Evolutionary conservation across 2,888 invertebrate species (phyloP), one percentile per base, ranked within the genome.

Genomic region (Frankliniella fusca): DNA sequence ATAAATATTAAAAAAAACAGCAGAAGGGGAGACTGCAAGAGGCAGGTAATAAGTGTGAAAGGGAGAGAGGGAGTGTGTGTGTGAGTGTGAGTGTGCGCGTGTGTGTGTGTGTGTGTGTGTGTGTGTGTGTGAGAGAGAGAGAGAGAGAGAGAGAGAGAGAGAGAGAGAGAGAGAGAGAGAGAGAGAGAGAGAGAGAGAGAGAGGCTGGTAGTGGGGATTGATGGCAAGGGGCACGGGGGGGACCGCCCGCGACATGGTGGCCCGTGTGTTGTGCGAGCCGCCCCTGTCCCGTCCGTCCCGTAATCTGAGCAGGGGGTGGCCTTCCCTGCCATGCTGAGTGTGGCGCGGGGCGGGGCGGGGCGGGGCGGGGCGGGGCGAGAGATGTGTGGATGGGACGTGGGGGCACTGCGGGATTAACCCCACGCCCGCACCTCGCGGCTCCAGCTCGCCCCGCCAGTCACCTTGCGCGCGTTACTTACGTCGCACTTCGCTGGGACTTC

Each of bases 371-470:
- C 18, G 54, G 54, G 15, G 54, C 54, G 70, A 70, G 70, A 70
- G 70, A 70, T 20, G 23, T 20, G 23, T 20, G 23, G 70, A 70
- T 11, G 70, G 11, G 70, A 70, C 70, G 70, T 76, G 70, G 23
- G 70, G 70, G 70, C 20, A 70, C 70, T 76, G 27, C 70, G 70
- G 27, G 70, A 76, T 27, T 76, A 76, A 76, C 70, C n/a, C 61
- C 18, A 18, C 18, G 61, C 61, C 61, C 0, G 1, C 7, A 7
- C 61, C 61, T 1, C 61, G 18, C 54, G 15, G 18, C n/a, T n/a
- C n/a, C n/a, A n/a, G n/a, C n/a, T n/a, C n/a, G 18, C 54, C 54
- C 12, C 54, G 54, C 61, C 12, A 5, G 61, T 61, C 18, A 20
- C 15, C 61, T 7, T 7, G 61, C n/a, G 50, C n/a, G 61, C 61